These are phyloP conservation scores for Danio choprae DNA, from an alignment of 2,797 vertebrate species.

Conservation along the genomic window DNA sequence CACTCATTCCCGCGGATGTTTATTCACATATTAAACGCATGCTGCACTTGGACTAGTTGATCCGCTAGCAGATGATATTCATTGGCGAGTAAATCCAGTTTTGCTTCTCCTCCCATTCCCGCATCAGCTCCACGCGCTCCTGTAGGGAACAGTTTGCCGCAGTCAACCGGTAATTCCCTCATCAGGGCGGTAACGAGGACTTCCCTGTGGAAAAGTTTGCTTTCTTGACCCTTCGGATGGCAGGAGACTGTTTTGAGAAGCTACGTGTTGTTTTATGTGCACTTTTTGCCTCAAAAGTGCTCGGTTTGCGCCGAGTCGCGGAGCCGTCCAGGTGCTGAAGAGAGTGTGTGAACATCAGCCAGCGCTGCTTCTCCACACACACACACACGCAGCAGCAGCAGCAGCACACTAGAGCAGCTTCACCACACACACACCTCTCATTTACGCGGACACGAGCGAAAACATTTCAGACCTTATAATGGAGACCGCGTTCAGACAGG, in stretches of 20 bases:
- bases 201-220: constrained; percentile 24
- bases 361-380: constrained; percentile 11
- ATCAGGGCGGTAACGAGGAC: background rate
- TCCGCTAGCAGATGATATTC: no score
- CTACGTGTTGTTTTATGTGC: background rate
- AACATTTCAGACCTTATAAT: no score
- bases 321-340: constrained; percentile 58
- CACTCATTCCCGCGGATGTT: background rate
- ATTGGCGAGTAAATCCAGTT: constrained; percentile 1
- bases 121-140: constrained; percentile 1
- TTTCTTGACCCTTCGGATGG: background rate
- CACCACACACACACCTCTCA: background rate
- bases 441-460: background rate
- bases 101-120: background rate
- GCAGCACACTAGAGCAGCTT: constrained; percentile 1
- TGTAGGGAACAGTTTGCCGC: constrained; percentile 50
- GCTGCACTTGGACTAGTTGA: background rate
- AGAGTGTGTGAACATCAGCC: constrained; percentile 11
- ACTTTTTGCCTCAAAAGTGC: constrained; percentile 5
- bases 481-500: no score
- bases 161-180: constrained; percentile 35
- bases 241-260: background rate
- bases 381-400: background rate
- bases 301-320: background rate
- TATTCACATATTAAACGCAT: background rate